Evolutionary conservation across 2,888 invertebrate genomes (phyloP).

Genomic region (Lithophane ornitopus): DNA sequence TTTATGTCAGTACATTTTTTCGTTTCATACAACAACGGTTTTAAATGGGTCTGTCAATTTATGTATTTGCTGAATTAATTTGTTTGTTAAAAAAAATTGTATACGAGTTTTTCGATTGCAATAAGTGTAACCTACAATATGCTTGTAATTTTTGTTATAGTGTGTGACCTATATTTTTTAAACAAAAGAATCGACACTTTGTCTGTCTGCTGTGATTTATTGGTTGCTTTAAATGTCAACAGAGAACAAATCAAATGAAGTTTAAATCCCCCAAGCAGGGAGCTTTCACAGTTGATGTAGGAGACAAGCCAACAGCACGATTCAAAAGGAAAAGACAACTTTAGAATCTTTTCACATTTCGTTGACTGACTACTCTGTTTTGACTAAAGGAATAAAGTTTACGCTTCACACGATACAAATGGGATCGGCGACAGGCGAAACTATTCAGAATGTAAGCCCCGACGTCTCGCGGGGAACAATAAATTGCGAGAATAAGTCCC

Average conservation of each 20-base stretch:
- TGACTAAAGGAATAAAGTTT: slow-evolving; percentile 68
- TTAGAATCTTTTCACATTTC: slow-evolving; percentile 56
- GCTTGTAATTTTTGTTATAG: slow-evolving; percentile 3
- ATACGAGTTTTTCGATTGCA: slow-evolving; percentile 5
- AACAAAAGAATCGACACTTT: slow-evolving; percentile 7
- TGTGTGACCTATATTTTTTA: background rate
- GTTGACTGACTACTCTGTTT: slow-evolving; percentile 69
- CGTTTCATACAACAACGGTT: slow-evolving; percentile 44
- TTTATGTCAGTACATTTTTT: slow-evolving; percentile 61
- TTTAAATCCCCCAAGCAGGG: slow-evolving; percentile 40
- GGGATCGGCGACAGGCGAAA: slow-evolving; percentile 70
- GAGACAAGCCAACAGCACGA: slow-evolving; percentile 37
- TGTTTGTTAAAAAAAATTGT: slow-evolving; percentile 19
- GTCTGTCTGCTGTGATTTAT: background rate
- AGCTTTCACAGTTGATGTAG: slow-evolving; percentile 42
- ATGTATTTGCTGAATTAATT: slow-evolving; percentile 30
- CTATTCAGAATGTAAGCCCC: slow-evolving; percentile 73
- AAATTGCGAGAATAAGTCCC: slow-evolving; percentile 75
- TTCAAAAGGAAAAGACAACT: slow-evolving; percentile 47
- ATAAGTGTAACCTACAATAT: slow-evolving; percentile 5
- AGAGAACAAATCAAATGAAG: slow-evolving; percentile 48
- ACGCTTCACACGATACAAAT: slow-evolving; percentile 63
- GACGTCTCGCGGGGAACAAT: slow-evolving; percentile 71
- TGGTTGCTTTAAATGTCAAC: slow-evolving; percentile 34
- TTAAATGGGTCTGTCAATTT: slow-evolving; percentile 56